phyloP scores from a whole-genome alignment of 2,113 vertebrate genomes.

The Prunella fulvescens region DNA sequence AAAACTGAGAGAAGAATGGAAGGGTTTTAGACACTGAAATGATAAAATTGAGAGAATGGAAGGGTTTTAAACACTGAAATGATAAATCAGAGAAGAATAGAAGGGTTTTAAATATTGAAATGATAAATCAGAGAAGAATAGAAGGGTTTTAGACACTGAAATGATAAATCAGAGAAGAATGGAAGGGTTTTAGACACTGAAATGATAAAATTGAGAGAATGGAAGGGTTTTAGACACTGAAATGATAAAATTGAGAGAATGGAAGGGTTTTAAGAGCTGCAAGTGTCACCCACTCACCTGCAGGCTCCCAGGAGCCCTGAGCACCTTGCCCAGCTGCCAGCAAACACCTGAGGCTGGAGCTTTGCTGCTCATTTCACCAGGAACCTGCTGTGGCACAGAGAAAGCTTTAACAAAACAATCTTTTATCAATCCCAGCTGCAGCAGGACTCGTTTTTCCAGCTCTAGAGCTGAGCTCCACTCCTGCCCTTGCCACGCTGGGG shows the following conservation, averaged over 20 bases:
- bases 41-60: rapidly evolving
- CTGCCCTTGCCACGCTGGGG: not conserved
- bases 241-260: rapidly evolving
- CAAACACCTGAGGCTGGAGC: rapidly evolving
- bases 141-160: not conserved
- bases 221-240: not conserved
- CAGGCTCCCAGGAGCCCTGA: not conserved
- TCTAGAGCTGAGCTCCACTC: not conserved
- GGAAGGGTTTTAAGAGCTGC: rapidly evolving
- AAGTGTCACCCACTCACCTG: not conserved
- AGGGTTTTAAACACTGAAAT: not conserved
- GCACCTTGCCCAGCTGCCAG: not conserved
- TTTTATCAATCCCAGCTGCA: not conserved
- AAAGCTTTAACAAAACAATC: not conserved
- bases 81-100: too few species aligned
- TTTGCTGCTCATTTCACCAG: not conserved
- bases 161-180: rapidly evolving
- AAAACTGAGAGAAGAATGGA: not conserved
- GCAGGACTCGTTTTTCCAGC: constrained; percentile 53
- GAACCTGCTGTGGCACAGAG: not conserved
- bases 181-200: too few species aligned
- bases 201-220: not conserved
- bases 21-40: not conserved
- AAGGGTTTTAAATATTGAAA: not conserved
- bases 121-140: not conserved